Evolutionary conservation across 2,888 invertebrate genomes (phyloP).

Genomic region (Conus canariensis): DNA sequence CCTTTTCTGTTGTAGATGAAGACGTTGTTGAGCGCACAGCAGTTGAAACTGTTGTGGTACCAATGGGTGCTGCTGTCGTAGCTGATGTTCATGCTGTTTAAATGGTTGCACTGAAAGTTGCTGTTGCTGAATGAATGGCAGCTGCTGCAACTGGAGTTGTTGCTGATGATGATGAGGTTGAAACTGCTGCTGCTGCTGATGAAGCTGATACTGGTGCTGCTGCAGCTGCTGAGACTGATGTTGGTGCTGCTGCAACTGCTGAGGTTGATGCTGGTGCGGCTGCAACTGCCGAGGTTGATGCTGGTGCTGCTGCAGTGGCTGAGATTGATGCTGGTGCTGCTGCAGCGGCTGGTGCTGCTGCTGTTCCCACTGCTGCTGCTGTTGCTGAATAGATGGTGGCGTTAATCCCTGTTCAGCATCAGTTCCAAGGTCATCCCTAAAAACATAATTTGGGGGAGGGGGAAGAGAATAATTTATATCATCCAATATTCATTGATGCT

Average conservation of each 20-base stretch:
- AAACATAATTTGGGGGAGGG: background rate
- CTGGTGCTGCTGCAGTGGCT: background rate
- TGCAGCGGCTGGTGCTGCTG: background rate
- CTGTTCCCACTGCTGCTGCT: background rate
- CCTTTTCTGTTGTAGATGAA: background rate
- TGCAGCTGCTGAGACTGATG: too few relatives aligned
- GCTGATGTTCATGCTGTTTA: background rate
- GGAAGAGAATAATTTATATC: background rate
- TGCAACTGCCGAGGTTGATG: background rate
- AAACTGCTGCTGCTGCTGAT: background rate
- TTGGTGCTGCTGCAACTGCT: too few relatives aligned
- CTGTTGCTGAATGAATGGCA: background rate
- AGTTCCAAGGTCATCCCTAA: background rate
- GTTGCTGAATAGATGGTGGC: background rate
- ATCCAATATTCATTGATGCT: background rate
- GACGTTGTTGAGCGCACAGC: background rate
- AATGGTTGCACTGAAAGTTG: background rate
- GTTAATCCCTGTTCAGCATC: background rate
- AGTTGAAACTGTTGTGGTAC: background rate
- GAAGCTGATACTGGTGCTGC: too few relatives aligned
- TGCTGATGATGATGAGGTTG: background rate
- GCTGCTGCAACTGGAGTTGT: background rate
- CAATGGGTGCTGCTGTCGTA: background rate
- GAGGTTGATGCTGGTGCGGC: background rate
- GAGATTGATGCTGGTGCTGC: background rate